Evolutionary conservation across 1,140 invertebrate genomes (phyloP).

Genomic region (Acromyrmex echinatior): DNA sequence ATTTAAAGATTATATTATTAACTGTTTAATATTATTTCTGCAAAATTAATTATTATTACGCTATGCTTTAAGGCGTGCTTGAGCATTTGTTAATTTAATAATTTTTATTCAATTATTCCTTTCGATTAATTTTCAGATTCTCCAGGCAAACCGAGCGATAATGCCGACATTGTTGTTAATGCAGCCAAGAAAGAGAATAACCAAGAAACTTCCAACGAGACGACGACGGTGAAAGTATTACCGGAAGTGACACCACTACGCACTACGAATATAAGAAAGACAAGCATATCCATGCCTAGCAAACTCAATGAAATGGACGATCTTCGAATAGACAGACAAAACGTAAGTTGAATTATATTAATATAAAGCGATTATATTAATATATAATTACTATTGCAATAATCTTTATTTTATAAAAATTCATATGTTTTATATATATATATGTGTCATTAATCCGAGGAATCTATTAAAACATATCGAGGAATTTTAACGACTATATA

Average conservation of each 20-base stretch:
- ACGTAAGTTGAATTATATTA: constrained; percentile 72
- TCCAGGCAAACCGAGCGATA: neutral
- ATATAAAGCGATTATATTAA: neutral
- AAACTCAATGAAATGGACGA: constrained; percentile 82
- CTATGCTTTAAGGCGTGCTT: neutral
- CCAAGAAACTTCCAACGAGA: constrained; percentile 5
- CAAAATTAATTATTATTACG: neutral
- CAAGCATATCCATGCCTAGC: constrained; percentile 82
- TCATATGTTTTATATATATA: neutral
- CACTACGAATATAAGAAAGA: constrained; percentile 58
- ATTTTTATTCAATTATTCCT: constrained; percentile 14
- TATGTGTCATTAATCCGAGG: neutral
- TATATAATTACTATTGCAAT: neutral
- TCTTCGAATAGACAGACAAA: constrained; percentile 79
- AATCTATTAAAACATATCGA: neutral
- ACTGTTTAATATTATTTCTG: neutral
- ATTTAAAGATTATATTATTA: constrained; percentile 10
- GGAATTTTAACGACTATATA: neutral
- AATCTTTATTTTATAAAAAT: neutral
- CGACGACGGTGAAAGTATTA: neutral
- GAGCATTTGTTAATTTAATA: neutral
- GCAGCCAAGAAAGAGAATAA: neutral
- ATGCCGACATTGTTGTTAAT: constrained; percentile 8
- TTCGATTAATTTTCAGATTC: constrained; percentile 17
- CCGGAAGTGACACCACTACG: neutral